phyloP scores from a whole-genome alignment of 2,888 invertebrate genomes.

The Carabus problematicus region DNA sequence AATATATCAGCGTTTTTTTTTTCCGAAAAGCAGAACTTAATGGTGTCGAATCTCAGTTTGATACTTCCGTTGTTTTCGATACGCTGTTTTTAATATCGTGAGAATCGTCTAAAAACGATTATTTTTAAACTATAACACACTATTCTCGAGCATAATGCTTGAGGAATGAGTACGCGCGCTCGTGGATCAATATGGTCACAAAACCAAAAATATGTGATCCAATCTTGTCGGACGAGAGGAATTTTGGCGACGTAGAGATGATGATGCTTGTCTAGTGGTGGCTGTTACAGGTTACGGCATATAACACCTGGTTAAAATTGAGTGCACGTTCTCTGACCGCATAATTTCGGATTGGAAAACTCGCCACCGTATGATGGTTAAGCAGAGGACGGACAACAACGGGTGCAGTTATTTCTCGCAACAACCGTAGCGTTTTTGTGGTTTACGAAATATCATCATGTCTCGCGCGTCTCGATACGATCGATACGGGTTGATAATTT shows the following conservation, averaged over 20 bases:
- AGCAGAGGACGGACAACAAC: background rate
- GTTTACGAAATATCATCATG: conserved; percentile 38
- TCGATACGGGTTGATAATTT: conserved; percentile 35
- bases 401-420: conserved; percentile 9
- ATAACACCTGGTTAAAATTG: conserved; percentile 39
- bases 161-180: background rate
- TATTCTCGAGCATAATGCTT: background rate
- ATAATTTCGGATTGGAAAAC: conserved; percentile 36
- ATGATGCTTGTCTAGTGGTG: conserved; percentile 16
- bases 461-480: conserved; percentile 9
- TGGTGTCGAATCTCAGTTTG: conserved; percentile 30
- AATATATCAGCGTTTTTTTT: conserved; percentile 22
- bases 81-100: background rate
- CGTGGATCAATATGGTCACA: conserved; percentile 16
- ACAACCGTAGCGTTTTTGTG: conserved; percentile 21
- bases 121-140: no score
- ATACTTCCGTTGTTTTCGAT: conserved; percentile 26
- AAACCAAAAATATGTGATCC: conserved; percentile 24
- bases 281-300: conserved; percentile 14
- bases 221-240: conserved; percentile 19
- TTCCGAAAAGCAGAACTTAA: conserved; percentile 15
- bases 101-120: no score
- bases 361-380: conserved; percentile 24
- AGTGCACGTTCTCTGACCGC: conserved; percentile 36
- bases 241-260: conserved; percentile 24